Evolutionary conservation across 1,140 invertebrate genomes (phyloP).

Genomic region (Megathymus violae): DNA sequence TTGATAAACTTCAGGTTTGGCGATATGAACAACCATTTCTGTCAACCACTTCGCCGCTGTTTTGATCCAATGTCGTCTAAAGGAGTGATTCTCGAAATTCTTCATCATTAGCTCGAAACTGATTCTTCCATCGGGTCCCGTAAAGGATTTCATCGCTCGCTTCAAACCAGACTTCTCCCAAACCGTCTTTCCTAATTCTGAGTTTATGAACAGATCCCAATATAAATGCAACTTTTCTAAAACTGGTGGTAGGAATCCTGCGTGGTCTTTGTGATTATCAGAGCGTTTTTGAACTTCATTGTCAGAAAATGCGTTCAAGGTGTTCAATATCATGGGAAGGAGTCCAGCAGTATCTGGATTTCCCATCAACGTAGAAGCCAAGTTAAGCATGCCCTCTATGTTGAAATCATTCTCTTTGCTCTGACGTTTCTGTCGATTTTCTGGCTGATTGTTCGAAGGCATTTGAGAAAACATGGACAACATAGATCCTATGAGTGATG

Average conservation of each 20-base stretch:
- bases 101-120: slow-evolving; percentile 89
- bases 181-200: slow-evolving; percentile 88
- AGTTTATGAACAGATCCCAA: slow-evolving; percentile 91
- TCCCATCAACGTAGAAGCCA: slow-evolving; percentile 86
- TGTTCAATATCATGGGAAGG: slow-evolving; percentile 87
- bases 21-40: slow-evolving; percentile 88
- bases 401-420: slow-evolving; percentile 68
- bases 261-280: slow-evolving; percentile 88
- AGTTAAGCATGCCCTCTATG: slow-evolving; percentile 84
- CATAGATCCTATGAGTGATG: slow-evolving; percentile 82
- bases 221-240: slow-evolving; percentile 89
- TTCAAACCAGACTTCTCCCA: slow-evolving; percentile 89
- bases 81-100: slow-evolving; percentile 90
- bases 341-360: slow-evolving; percentile 85
- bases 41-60: slow-evolving; percentile 89
- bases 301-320: slow-evolving; percentile 82
- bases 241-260: slow-evolving; percentile 89
- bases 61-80: slow-evolving; percentile 91
- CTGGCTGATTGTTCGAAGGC: slow-evolving; percentile 48
- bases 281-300: slow-evolving; percentile 82
- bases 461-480: slow-evolving; percentile 81
- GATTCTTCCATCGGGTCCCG: slow-evolving; percentile 87
- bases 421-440: slow-evolving; percentile 51
- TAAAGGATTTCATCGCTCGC: slow-evolving; percentile 84
- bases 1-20: slow-evolving; percentile 90